Percentiles rank a stretch among this genome's conserved stretches.
phyloP scores from a whole-genome alignment of 2,113 vertebrate species.

The Cyprinus carpio region DNA sequence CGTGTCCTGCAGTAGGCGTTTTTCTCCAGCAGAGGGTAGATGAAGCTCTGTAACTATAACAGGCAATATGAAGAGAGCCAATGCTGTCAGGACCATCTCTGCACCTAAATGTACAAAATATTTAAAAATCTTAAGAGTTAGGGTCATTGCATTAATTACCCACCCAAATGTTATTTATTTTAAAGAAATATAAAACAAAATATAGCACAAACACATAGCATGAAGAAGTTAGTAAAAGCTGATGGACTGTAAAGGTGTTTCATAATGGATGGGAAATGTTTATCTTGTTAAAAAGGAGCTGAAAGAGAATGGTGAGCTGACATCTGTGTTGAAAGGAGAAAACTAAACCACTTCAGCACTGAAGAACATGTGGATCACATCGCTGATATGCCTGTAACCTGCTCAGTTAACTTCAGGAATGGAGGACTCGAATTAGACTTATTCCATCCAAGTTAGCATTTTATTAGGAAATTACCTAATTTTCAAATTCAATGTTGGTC shows the following conservation, averaged over 20 bases:
- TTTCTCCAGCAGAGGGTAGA: conserved; percentile 47
- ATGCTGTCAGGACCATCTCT: neutral
- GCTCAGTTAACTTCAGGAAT: conserved; percentile 2
- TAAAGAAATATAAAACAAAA: too few species aligned
- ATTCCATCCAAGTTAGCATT: neutral
- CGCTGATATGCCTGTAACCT: conserved; percentile 1
- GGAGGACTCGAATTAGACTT: neutral
- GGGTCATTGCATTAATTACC: too few species aligned
- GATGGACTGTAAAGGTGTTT: too few species aligned
- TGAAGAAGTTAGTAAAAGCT: too few species aligned
- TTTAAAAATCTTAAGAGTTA: too few species aligned
- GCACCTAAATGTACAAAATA: too few species aligned
- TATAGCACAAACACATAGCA: too few species aligned
- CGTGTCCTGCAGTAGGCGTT: neutral
- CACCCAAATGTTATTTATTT: too few species aligned
- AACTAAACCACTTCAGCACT: conserved; percentile 41
- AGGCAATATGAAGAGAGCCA: neutral
- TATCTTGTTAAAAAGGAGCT: conserved; percentile 66
- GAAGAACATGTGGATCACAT: neutral
- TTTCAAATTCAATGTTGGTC: neutral
- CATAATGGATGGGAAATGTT: neutral
- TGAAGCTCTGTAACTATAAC: neutral
- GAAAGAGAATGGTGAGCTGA: conserved; percentile 74
- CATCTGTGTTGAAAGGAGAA: conserved; percentile 68
- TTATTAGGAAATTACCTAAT: neutral